Evolutionary conservation across 2,797 vertebrate species (phyloP).

Genomic region (Falco berigora): DNA sequence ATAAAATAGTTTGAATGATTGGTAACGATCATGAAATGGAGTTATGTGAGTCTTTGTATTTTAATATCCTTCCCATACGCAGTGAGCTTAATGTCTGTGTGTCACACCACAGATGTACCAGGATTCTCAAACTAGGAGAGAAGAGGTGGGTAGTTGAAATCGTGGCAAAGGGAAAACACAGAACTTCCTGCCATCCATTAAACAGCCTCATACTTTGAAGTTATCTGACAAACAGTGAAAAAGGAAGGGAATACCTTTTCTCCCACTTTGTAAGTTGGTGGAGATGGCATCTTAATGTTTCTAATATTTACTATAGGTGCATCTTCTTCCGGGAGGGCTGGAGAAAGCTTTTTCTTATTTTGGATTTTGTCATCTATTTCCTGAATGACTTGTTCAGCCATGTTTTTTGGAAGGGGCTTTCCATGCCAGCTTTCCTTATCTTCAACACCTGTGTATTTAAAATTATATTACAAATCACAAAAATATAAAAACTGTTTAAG

Average conservation of each 20-base stretch:
- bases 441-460: slow-evolving; percentile 78
- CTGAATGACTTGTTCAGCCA: slow-evolving; percentile 86
- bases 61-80: not conserved
- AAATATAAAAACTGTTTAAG: not conserved
- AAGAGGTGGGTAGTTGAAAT: not conserved
- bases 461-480: not conserved
- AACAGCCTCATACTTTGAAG: not conserved
- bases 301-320: slow-evolving; percentile 82
- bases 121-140: not conserved
- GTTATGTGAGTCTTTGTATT: not conserved
- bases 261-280: slow-evolving; percentile 88
- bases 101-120: not conserved
- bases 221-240: not conserved
- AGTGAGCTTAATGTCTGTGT: not conserved
- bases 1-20: not conserved
- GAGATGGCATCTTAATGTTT: slow-evolving; percentile 88
- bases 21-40: not conserved
- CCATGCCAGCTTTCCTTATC: slow-evolving; percentile 95
- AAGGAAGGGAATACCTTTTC: slow-evolving; percentile 81
- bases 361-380: slow-evolving; percentile 86
- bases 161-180: not conserved
- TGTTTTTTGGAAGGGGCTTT: slow-evolving; percentile 89
- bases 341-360: slow-evolving; percentile 88
- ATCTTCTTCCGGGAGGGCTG: slow-evolving; percentile 83
- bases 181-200: not conserved